These are phyloP conservation scores for Epistrophella euchroma DNA, from an alignment of 2,888 invertebrate species.

Conservation along the genomic window DNA sequence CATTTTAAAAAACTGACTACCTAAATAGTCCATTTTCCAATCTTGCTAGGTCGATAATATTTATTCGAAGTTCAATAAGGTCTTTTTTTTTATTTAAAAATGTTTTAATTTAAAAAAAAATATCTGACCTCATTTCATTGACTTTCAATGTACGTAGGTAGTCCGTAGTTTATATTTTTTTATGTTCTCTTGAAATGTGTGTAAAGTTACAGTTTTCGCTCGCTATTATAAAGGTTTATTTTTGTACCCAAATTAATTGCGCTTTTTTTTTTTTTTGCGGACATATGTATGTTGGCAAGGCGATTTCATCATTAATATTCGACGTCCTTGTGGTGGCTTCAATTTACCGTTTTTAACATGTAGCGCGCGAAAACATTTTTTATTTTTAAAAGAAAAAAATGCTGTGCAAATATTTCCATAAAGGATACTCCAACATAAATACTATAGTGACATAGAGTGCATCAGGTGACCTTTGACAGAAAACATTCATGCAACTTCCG, in stretches of 20 bases:
- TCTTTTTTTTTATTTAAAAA: no score
- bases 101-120: no score
- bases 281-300: slow-evolving; percentile 41
- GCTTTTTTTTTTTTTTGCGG: slow-evolving; percentile 9
- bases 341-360: not conserved
- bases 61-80: no score
- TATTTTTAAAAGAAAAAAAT: slow-evolving; percentile 3
- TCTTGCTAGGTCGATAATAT: no score
- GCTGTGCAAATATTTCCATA: slow-evolving; percentile 19
- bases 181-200: not conserved
- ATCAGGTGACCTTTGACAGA: slow-evolving; percentile 49
- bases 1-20: no score
- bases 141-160: not conserved
- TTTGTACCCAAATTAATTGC: slow-evolving; percentile 51
- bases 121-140: not conserved
- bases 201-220: not conserved
- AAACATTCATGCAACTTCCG: slow-evolving; percentile 10
- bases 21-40: no score
- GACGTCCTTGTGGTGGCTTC: slow-evolving; percentile 2
- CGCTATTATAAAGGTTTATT: slow-evolving; percentile 18
- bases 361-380: not conserved
- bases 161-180: not conserved
- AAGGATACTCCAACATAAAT: slow-evolving; percentile 45
- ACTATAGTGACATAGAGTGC: slow-evolving; percentile 20
- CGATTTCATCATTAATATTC: slow-evolving; percentile 20